A percentile compares a stretch with the other conserved stretches of the same genome.
These are phyloP conservation scores for Ostrea denselamellosa DNA, from an alignment of 1,140 invertebrate genomes.

Conservation along the genomic window DNA sequence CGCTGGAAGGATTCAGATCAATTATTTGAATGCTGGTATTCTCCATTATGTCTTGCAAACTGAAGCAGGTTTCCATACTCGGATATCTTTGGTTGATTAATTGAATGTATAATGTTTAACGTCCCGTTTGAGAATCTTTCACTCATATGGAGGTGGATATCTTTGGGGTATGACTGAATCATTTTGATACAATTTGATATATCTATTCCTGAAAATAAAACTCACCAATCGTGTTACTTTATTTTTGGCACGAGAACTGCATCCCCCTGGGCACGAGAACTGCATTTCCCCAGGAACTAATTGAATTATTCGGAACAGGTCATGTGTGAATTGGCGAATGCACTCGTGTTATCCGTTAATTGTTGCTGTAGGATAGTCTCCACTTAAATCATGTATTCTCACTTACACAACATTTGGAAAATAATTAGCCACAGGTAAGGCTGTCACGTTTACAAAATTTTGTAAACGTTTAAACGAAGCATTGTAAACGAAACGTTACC, in stretches of 20 bases:
- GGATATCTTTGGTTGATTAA: not conserved
- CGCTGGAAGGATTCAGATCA: not conserved
- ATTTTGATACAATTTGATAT: not conserved
- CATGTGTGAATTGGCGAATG: not conserved
- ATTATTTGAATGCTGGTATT: not conserved
- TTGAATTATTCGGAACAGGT: not conserved
- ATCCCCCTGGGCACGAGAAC: not conserved
- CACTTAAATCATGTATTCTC: too few relatives aligned
- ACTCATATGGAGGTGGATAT: too few relatives aligned
- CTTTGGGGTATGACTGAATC: not conserved
- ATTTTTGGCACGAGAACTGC: slow-evolving; percentile 14
- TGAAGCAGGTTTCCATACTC: not conserved
- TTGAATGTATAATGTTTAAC: too few relatives aligned
- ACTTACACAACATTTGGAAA: too few relatives aligned
- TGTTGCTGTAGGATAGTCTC: not conserved
- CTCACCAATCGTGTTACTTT: not conserved
- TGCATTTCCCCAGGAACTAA: not conserved
- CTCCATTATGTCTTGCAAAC: not conserved
- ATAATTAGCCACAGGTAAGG: too few relatives aligned
- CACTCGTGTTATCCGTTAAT: not conserved
- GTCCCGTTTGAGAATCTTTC: too few relatives aligned
- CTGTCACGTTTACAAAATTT: too few relatives aligned
- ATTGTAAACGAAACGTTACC: too few relatives aligned
- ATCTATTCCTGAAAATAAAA: not conserved
- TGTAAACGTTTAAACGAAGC: too few relatives aligned